Evolutionary conservation across 2,888 invertebrate species (phyloP).

Genomic region (Crematogaster levior): DNA sequence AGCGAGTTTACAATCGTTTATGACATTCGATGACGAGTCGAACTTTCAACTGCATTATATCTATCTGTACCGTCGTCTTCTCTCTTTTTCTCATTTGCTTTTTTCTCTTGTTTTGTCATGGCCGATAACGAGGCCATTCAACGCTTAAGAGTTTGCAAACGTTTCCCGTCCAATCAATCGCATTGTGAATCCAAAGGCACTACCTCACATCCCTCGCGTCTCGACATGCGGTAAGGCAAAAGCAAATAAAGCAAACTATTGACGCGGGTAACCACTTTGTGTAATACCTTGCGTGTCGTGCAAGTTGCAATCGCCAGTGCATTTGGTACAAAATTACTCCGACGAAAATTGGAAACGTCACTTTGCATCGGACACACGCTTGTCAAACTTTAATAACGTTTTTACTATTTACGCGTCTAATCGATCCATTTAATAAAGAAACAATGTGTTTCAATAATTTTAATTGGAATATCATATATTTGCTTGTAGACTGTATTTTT

Average conservation of each 20-base stretch:
- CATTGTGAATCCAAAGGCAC: slow-evolving; percentile 75
- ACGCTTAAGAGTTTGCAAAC: slow-evolving; percentile 79
- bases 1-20: slow-evolving; percentile 33
- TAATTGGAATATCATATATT: not conserved
- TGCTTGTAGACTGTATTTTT: not conserved
- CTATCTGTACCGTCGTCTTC: not conserved
- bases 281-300: slow-evolving; percentile 31
- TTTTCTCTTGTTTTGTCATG: slow-evolving; percentile 38
- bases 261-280: slow-evolving; percentile 51
- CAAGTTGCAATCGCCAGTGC: slow-evolving; percentile 34
- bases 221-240: slow-evolving; percentile 30
- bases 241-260: slow-evolving; percentile 55
- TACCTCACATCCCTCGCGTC: slow-evolving; percentile 49
- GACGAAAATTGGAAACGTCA: slow-evolving; percentile 36
- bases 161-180: slow-evolving; percentile 80
- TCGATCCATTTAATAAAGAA: not conserved
- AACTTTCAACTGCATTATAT: slow-evolving; percentile 46
- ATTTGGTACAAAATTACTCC: slow-evolving; percentile 24
- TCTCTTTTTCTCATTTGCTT: slow-evolving; percentile 33
- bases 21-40: not conserved
- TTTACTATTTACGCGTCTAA: not conserved
- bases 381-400: not conserved
- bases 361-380: not conserved
- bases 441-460: not conserved
- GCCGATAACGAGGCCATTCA: slow-evolving; percentile 81